Percentiles rank a stretch among this genome's conserved stretches.
Conservation (phyloP, 2,113 vertebrate species). For the Thalassoma bifasciatum region DNA sequence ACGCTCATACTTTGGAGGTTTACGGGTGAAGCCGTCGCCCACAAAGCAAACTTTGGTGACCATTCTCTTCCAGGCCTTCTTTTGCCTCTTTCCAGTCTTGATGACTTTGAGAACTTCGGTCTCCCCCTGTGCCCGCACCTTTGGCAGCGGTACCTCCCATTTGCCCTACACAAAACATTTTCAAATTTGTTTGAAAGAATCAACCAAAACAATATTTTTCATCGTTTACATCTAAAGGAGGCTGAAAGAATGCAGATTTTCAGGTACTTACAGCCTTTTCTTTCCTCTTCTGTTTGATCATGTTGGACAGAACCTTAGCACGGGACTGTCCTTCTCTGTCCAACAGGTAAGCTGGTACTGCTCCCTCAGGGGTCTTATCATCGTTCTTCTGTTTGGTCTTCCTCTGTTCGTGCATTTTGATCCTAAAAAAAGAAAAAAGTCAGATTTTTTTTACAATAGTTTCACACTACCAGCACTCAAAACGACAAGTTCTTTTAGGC, state of each 20-base stretch:
- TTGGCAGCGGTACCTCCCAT: slow-evolving; percentile 98
- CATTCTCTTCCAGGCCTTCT: slow-evolving; percentile 99
- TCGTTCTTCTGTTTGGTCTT: slow-evolving; percentile 95
- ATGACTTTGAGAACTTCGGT: slow-evolving; percentile 97
- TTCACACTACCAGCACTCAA: too few relatives aligned
- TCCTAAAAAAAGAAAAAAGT: slow-evolving; percentile 77
- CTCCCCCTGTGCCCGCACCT: slow-evolving; percentile 97
- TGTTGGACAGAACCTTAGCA: slow-evolving; percentile 97
- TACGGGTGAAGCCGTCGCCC: slow-evolving; percentile 96
- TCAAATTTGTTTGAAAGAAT: neutral
- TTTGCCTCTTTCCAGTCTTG: slow-evolving; percentile 95
- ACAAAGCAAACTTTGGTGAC: slow-evolving; percentile 99
- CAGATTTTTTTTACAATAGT: neutral
- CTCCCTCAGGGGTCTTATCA: slow-evolving; percentile 95
- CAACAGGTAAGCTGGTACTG: slow-evolving; percentile 93
- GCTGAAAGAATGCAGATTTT: neutral
- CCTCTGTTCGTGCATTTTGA: slow-evolving; percentile 99
- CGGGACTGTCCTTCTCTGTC: slow-evolving; percentile 96
- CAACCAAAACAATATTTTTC: neutral
- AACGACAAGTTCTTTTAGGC: too few relatives aligned
- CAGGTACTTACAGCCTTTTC: slow-evolving; percentile 94
- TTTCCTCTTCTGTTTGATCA: slow-evolving; percentile 99
- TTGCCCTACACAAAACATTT: slow-evolving; percentile 85
- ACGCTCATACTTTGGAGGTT: slow-evolving; percentile 97
- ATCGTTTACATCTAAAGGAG: neutral